Base-by-base conservation (phyloP, 1,140 invertebrate species). In the Vanessa tameamea region DNA sequence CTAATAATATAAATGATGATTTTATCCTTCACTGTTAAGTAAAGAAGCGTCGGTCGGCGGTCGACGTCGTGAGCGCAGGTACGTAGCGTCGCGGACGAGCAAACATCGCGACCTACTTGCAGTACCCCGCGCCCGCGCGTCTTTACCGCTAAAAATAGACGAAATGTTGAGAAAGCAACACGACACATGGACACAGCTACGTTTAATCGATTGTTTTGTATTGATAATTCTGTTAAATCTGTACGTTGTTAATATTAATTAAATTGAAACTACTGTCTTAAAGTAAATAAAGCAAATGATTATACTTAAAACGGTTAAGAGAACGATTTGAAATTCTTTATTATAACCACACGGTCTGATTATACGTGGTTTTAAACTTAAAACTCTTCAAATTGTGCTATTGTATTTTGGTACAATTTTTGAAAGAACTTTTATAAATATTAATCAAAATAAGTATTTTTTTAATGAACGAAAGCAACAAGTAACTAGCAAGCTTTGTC, bases 51-150 rank as follows among this genome's bases (percentile, higher is more conserved):
- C 51, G 23, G 14, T 63, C 47, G 57, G n/a, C 37, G 23, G 31
- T 61, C 55, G 57, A 48, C 59, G 69, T 15, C 76, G 73, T 74
- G 57, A 59, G 79, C 80, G 84, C 80, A 87, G 83, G 84, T 85
- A 66, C 64, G 47, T 43, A 37, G 64, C 55, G 48, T 72, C 73
- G 73, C 64, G 69, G 69, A 31, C 69, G 73, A 75, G 75, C 77
- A 80, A 80, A 81, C 84, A 86, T 84, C 83, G 83, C 87, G 87
- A 90, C 87, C 87, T 87, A 88, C 80, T 86, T 89, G 75, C 75
- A 71, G 74, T 61, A 6, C 76, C 51, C 66, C 79, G 76, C 79
- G 73, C 78, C 74, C 79, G 77, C 79, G 76, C 76, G 73, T 81
- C 83, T 73, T 72, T 70, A 78, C 78, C 63, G 72, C 85, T 88